Evolutionary conservation across 2,113 vertebrate genomes (phyloP), one percentile per base, ranked within the genome.

Genomic region (Hydrochoerus hydrochaeris): DNA sequence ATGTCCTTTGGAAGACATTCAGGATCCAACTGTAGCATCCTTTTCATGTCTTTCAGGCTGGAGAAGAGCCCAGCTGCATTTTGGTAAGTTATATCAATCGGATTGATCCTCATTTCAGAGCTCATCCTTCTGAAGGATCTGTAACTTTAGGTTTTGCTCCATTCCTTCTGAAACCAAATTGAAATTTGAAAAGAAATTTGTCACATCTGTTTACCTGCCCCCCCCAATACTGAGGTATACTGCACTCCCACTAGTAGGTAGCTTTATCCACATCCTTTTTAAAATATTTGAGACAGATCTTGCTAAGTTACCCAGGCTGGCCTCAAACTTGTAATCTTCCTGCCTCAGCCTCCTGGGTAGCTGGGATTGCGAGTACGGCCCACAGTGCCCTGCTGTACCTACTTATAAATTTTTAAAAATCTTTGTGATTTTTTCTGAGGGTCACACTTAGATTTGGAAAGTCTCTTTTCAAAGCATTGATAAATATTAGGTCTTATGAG

Each of bases 41-140:
- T 11, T 57, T 62, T 80, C 69, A 16, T 82, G n/a, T 93, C 85
- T 92, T 97, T 73, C 62, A 98, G 98, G 97, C 73, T 98, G 97
- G 98, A 98, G 97, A 84, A 92, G 97, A 92, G 98, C 98, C 44
- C 94, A 94, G 57, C 85, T 98, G 26, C 98, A 98, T 67, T 97
- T 97, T 4, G 87, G 98, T 98, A 81, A 98, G 98, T 94, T 30
- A 44, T 38, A 44, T 7, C 35, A 20, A 19, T 44, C 35, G 81
- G 11, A 28, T 26, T 7, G 17, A 78, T 13, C 44, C 52, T 16
- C 26, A 13, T 58, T 24, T 86, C 54, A 86, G 62, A 95, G 80
- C 4, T 11, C 22, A 14, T 60, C 38, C 44, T 65, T 26, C 16
- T 41, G 57, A 46, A 60, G 16, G 46, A 14, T 88, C 65, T 44